Percentiles rank a stretch among this genome's conserved stretches.
Evolutionary conservation across 2,113 vertebrate genomes (phyloP).

Genomic region (Callocephalon fimbriatum): DNA sequence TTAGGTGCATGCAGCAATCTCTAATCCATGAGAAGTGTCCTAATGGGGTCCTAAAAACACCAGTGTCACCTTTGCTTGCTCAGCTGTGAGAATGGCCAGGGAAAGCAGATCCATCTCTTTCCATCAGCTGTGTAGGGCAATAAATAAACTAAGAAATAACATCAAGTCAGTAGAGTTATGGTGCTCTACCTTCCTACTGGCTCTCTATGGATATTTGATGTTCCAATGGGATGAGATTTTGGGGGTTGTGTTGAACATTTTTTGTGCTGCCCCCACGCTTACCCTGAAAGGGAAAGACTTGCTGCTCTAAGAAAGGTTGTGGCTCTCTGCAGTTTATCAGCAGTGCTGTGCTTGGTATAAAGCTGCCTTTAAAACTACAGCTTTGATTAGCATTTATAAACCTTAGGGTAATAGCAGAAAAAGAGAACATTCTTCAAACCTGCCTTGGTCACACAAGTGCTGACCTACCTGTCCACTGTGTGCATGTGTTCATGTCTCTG

Average conservation of each 20-base stretch:
- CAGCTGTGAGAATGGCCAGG: not conserved
- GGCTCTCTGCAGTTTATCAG: not conserved
- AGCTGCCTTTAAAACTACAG: not conserved
- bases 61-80: not conserved
- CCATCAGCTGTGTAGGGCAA: rapidly evolving
- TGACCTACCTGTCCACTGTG: not conserved
- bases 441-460: too few species aligned
- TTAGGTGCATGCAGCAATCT: rapidly evolving
- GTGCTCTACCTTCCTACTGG: not conserved
- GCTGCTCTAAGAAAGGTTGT: not conserved
- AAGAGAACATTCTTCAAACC: not conserved
- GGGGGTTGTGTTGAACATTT: not conserved
- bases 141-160: not conserved
- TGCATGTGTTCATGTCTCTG: rapidly evolving
- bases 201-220: not conserved
- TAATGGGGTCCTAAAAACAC: not conserved
- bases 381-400: not conserved
- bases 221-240: not conserved
- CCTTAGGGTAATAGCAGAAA: not conserved
- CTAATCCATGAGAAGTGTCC: not conserved
- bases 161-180: not conserved
- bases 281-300: not conserved
- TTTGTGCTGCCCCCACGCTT: not conserved
- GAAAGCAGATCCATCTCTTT: not conserved
- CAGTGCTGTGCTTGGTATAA: not conserved